Base-by-base conservation (phyloP, 2,797 vertebrate genomes). In the Pygocentrus nattereri region DNA sequence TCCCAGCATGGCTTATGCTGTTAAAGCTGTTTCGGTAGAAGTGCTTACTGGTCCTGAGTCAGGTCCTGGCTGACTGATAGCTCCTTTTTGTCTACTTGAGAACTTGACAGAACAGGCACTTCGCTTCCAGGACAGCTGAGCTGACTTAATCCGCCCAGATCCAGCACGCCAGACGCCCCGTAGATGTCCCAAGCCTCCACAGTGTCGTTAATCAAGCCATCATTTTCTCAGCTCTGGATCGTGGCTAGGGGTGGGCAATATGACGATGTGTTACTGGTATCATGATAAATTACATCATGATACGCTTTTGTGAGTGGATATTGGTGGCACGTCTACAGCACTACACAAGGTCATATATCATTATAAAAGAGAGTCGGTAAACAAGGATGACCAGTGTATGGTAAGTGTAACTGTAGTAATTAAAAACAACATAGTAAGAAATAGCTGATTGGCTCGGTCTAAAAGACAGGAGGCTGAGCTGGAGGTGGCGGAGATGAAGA, bases 91-190 rank as follows among this genome's bases (percentile, higher is more conserved):
- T 78, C 75, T 59, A 18, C 38, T 30, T 74, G 71, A 74, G 73
- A 41, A 67, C 25, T 59, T 80, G 31, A 54, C 31, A 21, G 56
- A 79, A 27, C 65, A 70, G 47, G 68, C 82, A 74, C 61, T 56
- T 34, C 61, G 52, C 74, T n/a, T 21, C 74, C 82, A 74, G 69
- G 25, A 44, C 25, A 56, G 65, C n/a, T 83, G 13, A 79, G 44
- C 79, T 78, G 81, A 81, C 72, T 85, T 83, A 76, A 79, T 85
- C 81, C 2, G 2, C 62, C 50, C 73, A 69, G 75, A 83, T 83
- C 78, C 71, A 47, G 74, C 65, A 67, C 15, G 64, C 52, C 79
- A 64, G 52, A 21, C 59, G 52, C 70, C 52, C 54, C 81, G 54
- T 80, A 62, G 58, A 62, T 73, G 73, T 71, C 73, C 72, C 69